Conservation (phyloP, 2,113 vertebrate genomes). For the Syngnathoides biaculeatus region DNA sequence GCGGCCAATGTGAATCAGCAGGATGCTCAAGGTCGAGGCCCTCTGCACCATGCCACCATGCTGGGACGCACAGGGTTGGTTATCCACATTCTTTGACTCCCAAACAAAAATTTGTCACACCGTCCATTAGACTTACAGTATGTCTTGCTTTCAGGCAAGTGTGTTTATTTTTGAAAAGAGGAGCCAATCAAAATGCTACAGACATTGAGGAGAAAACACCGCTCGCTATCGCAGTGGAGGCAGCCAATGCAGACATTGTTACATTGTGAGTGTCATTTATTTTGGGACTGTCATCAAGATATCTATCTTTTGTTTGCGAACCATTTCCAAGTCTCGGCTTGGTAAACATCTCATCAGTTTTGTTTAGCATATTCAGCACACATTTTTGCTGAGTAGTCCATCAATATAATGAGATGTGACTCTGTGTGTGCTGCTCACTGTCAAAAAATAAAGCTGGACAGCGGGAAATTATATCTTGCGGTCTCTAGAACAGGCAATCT, state of each 20-base stretch:
- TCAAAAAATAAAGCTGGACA: not conserved
- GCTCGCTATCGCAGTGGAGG: constrained; percentile 88
- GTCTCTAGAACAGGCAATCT: not conserved
- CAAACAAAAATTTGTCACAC: not conserved
- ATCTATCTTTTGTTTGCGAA: not conserved
- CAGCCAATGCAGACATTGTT: constrained; percentile 96
- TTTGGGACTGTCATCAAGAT: not conserved
- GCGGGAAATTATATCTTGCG: not conserved
- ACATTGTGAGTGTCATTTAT: constrained; percentile 82
- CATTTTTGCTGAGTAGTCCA: not conserved
- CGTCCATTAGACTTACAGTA: not conserved
- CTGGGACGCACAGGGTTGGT: constrained; percentile 91
- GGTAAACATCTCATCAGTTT: not conserved
- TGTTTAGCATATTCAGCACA: not conserved
- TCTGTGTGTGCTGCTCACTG: not conserved
- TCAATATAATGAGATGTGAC: not conserved
- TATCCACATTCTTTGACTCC: not conserved
- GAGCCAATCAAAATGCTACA: constrained; percentile 93
- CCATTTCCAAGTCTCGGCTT: not conserved
- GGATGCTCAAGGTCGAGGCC: constrained; percentile 86
- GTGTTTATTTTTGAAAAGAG: constrained; percentile 95
- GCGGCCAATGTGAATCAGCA: constrained; percentile 92
- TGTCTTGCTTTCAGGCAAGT: constrained; percentile 80
- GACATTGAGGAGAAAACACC: constrained; percentile 93
- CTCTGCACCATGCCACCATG: constrained; percentile 93